Evolutionary conservation across 2,888 invertebrate species (phyloP).

Genomic region (Vanessa cardui): DNA sequence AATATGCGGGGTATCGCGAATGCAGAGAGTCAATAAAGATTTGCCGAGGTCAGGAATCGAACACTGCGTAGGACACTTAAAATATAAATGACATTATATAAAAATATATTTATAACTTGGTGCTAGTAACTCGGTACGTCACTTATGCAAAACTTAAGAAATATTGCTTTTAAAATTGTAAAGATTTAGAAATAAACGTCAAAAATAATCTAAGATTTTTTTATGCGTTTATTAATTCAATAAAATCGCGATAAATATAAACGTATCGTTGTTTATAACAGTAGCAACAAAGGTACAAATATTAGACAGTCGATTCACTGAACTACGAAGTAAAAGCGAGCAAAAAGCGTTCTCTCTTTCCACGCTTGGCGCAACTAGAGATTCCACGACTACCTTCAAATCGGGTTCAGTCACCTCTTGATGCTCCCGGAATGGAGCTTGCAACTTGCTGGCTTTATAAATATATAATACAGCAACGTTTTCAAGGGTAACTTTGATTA

Average conservation of each 20-base stretch:
- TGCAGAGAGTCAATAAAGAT: slow-evolving; percentile 28
- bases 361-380: slow-evolving; percentile 33
- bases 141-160: too few relatives aligned
- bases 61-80: background rate
- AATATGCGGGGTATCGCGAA: background rate
- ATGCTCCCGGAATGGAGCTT: slow-evolving; percentile 36
- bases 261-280: background rate
- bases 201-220: too few relatives aligned
- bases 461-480: slow-evolving; percentile 27
- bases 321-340: slow-evolving; percentile 35
- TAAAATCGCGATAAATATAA: background rate
- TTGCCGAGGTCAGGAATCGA: slow-evolving; percentile 41
- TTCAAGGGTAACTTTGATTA: background rate
- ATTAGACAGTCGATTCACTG: slow-evolving; percentile 27
- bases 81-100: too few relatives aligned
- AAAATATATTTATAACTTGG: too few relatives aligned
- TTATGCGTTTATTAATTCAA: background rate
- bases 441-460: slow-evolving; percentile 33
- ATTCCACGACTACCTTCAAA: slow-evolving; percentile 42
- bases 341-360: slow-evolving; percentile 35
- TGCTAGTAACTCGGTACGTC: too few relatives aligned
- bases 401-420: slow-evolving; percentile 41
- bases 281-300: slow-evolving; percentile 16
- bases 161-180: too few relatives aligned
- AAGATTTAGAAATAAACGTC: too few relatives aligned